Evolutionary conservation across 2,888 invertebrate genomes (phyloP), one percentile per base, ranked within the genome.

Genomic region (Lingula anatina): DNA sequence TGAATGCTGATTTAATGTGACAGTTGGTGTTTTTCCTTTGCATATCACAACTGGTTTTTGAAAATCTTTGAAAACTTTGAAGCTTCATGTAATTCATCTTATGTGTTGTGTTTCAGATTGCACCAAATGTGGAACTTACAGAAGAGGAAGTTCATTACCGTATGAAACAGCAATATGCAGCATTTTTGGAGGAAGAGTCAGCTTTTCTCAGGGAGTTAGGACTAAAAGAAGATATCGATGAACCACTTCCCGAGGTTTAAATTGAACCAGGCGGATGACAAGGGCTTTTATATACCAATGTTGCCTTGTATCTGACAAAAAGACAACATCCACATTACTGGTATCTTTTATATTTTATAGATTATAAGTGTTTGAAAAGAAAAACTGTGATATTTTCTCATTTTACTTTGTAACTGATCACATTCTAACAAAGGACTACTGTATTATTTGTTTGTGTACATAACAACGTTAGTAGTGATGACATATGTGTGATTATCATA

Each of bases 131-230:
- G 7, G n/a, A 53, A 5, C 60, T 73, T 26, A 65, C 72, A 7
- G 74, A 75, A 12, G 76, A 75, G 44, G 75, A 76, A 49, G 51
- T 70, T 3, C 68, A 71, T 36, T 51, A 56, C 50, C 61, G 67
- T 20, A 63, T 63, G 57, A 72, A 65, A 54, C 55, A 49, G 36
- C 75, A 77, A 50, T 77, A 73, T 52, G 56, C 69, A 18, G 54
- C 56, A 7, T 77, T 64, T 54, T 42, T 67, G 24, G 70, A 72
- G 9, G 69, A 70, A n/a, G 75, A 75, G 54, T 54, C 55, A 24
- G 47, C 56, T 26, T 73, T 77, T 61, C 62, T 77, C 24, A 56
- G 72, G 31, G 66, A 70, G 44, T 62, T 77, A 12, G 77, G 76
- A 26, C 55, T 76, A 23, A 54, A 64, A 25, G 69, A 68, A 39